Evolutionary conservation across 2,113 vertebrate species (phyloP).

Genomic region (Corydoras maculifer): DNA sequence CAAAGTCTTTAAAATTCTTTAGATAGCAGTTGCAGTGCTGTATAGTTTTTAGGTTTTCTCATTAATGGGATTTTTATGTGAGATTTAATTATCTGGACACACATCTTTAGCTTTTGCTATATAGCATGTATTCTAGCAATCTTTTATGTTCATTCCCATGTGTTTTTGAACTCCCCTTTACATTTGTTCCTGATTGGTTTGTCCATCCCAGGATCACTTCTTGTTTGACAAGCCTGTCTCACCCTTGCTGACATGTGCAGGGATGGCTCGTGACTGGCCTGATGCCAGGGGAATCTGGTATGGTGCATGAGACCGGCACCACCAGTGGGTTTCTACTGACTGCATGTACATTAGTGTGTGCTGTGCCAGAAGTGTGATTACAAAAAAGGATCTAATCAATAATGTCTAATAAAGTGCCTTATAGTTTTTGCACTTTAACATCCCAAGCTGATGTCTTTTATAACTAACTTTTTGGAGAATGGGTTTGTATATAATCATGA

Average conservation of each 20-base stretch:
- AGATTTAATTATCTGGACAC: too few species aligned
- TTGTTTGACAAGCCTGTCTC: conserved; percentile 83
- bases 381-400: not conserved
- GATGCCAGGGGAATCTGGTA: conserved; percentile 83
- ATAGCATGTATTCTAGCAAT: not conserved
- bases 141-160: not conserved
- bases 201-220: conserved; percentile 73
- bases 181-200: conserved; percentile 22
- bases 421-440: not conserved
- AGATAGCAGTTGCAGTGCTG: too few species aligned
- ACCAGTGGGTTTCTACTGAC: conserved; percentile 5
- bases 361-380: not conserved
- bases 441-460: not conserved
- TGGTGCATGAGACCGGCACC: conserved; percentile 44
- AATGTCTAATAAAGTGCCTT: not conserved
- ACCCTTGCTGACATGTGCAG: conserved; percentile 77
- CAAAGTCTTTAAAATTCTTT: too few species aligned
- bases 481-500: too few species aligned
- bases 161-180: not conserved
- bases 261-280: conserved; percentile 81
- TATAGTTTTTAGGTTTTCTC: too few species aligned
- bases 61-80: too few species aligned
- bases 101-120: not conserved
- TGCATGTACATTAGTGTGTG: conserved; percentile 19
- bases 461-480: too few species aligned